Evolutionary conservation across 2,888 invertebrate species (phyloP), one percentile per base, ranked within the genome.

Genomic region (Eledona agricola): DNA sequence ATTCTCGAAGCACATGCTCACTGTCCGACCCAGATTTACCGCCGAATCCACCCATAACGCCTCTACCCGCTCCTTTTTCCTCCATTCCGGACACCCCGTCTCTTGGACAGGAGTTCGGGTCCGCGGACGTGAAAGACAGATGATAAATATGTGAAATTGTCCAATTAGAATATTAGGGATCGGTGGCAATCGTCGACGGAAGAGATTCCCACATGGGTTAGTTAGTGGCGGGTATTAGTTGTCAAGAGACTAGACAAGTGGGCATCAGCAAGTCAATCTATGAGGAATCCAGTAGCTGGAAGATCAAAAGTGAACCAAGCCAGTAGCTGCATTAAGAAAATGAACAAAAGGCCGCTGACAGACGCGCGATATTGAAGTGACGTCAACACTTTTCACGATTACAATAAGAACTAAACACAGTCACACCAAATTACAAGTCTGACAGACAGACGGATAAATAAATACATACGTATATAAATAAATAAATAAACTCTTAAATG

Each of bases 361-460:
- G 63, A 57, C 62, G 55, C 45, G 55, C 52, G 46, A 58, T 60
- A 64, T 64, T 62, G 59, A 64, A 61, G 57, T 64, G 64, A 62
- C 62, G 64, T 61, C 60, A 59, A 63, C 63, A 62, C 51, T 56
- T 57, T 59, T 58, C 50, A 51, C 37, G 32, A 15, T 26, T 20
- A 55, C 51, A 58, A 58, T 58, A 53, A 51, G 53, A 34, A 28
- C 49, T 56, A 57, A 63, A 62, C 58, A 57, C 52, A 60, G 56
- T 54, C 57, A 58, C 57, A 60, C 60, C 55, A 54, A 62, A 61
- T 55, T 59, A 59, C 57, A 54, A 51, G 45, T 52, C 55, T 57
- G 59, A 59, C 51, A 49, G 59, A 56, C 58, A 57, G 53, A 51
- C 45, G 37, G 17, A 53, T 55, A 60, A 55, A 60, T 61, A 62